Conservation (phyloP, 1,140 invertebrate genomes). For the Macrobrachium rosenbergii region DNA sequence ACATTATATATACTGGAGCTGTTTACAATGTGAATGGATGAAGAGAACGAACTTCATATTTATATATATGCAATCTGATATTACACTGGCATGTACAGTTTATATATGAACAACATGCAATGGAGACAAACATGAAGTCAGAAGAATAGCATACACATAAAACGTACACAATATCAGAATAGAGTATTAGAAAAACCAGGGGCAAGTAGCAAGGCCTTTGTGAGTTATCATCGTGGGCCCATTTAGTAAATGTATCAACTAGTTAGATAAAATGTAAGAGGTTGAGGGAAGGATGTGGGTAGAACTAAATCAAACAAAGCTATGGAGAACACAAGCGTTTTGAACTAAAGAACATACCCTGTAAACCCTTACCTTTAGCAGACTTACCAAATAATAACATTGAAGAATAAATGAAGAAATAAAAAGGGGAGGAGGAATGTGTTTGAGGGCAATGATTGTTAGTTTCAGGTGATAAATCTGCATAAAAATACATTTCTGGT, state of each 20-base stretch:
- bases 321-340: slow-evolving; percentile 1
- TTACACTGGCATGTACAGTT: slow-evolving; percentile 18
- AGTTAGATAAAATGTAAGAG: background rate
- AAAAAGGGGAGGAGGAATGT: slow-evolving; percentile 23
- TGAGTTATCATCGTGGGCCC: background rate
- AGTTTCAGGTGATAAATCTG: slow-evolving; percentile 38
- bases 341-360: slow-evolving; percentile 24
- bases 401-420: slow-evolving; percentile 51
- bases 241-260: background rate
- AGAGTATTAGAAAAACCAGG: slow-evolving; percentile 28
- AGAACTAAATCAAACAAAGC: slow-evolving; percentile 31
- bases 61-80: slow-evolving; percentile 10
- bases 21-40: slow-evolving; percentile 24
- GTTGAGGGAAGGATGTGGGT: background rate
- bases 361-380: slow-evolving; percentile 49
- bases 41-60: background rate
- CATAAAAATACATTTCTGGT: slow-evolving; percentile 42
- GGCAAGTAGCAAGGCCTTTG: slow-evolving; percentile 47
- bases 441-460: slow-evolving; percentile 43
- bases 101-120: slow-evolving; percentile 55
- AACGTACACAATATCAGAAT: slow-evolving; percentile 18
- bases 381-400: slow-evolving; percentile 62
- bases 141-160: slow-evolving; percentile 30
- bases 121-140: slow-evolving; percentile 15
- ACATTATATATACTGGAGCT: slow-evolving; percentile 25